Conservation (phyloP, 2,797 vertebrate species). For the Neoniphon sammara region DNA sequence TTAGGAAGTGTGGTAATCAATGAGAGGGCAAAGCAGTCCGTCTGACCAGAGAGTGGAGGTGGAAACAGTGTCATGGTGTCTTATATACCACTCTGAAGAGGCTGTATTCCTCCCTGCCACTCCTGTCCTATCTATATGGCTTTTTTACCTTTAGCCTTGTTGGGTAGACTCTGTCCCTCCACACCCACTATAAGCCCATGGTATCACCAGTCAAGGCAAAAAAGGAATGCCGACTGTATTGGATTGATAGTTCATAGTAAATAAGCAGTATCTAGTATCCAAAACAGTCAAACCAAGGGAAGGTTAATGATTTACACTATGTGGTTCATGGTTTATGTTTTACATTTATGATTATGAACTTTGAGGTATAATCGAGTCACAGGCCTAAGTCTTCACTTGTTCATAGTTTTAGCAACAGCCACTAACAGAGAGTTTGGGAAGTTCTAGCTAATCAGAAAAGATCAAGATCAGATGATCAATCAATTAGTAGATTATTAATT, state of each 20-base stretch:
- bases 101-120: constrained; percentile 48
- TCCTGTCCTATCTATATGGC: constrained; percentile 64
- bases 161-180: constrained; percentile 62
- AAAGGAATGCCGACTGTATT: constrained; percentile 17
- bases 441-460: no score
- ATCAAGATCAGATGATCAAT: no score
- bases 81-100: constrained; percentile 61
- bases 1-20: constrained; percentile 14
- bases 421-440: neutral
- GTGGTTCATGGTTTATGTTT: neutral
- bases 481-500: no score
- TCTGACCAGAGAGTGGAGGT: constrained; percentile 43
- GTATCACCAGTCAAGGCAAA: constrained; percentile 14
- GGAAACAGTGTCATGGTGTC: neutral
- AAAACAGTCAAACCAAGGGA: constrained; percentile 12
- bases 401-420: neutral
- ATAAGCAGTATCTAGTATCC: constrained; percentile 15
- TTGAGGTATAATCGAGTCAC: neutral
- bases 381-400: neutral
- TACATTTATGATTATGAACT: neutral
- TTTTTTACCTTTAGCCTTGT: constrained; percentile 59
- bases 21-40: constrained; percentile 16
- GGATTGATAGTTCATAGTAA: constrained; percentile 8
- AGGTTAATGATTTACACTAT: constrained; percentile 18
- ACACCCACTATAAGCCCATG: constrained; percentile 9